phyloP scores from a whole-genome alignment of 1,140 invertebrate genomes.

The Anoplolepis gracilipes region DNA sequence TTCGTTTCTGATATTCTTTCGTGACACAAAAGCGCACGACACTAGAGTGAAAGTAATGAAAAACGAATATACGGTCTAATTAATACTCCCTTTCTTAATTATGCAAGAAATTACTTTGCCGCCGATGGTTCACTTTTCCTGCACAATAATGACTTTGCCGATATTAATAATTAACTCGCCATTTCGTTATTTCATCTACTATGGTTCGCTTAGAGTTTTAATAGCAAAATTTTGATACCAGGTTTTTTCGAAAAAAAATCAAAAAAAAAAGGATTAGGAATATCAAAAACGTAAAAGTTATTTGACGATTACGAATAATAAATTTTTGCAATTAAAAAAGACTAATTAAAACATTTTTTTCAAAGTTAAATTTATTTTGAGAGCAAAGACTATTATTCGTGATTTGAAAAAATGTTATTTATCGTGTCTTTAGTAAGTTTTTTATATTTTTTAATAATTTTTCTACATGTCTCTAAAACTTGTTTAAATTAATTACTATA shows the following conservation, averaged over 20 bases:
- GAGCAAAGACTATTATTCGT: not conserved
- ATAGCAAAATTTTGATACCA: not conserved
- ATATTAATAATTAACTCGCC: constrained; percentile 5
- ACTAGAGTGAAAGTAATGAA: constrained; percentile 26
- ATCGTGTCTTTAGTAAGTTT: not conserved
- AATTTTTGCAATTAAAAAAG: not conserved
- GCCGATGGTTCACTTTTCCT: constrained; percentile 12
- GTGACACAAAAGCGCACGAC: not conserved
- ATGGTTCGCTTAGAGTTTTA: not conserved
- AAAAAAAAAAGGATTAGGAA: not conserved
- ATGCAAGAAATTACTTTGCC: constrained; percentile 43
- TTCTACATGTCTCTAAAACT: not conserved
- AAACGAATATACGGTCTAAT: constrained; percentile 44
- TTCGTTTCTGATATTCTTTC: not conserved
- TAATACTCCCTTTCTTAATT: constrained; percentile 32
- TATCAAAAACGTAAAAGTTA: not conserved
- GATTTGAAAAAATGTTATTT: not conserved
- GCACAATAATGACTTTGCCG: not conserved
- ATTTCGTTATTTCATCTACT: not conserved
- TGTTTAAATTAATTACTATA: not conserved
- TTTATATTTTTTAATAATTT: not conserved
- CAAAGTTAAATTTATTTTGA: not conserved
- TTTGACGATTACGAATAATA: not conserved
- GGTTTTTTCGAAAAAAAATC: not conserved
- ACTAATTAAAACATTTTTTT: not conserved